Evolutionary conservation across 2,797 vertebrate genomes (phyloP).

Genomic region (Cuniculus paca): DNA sequence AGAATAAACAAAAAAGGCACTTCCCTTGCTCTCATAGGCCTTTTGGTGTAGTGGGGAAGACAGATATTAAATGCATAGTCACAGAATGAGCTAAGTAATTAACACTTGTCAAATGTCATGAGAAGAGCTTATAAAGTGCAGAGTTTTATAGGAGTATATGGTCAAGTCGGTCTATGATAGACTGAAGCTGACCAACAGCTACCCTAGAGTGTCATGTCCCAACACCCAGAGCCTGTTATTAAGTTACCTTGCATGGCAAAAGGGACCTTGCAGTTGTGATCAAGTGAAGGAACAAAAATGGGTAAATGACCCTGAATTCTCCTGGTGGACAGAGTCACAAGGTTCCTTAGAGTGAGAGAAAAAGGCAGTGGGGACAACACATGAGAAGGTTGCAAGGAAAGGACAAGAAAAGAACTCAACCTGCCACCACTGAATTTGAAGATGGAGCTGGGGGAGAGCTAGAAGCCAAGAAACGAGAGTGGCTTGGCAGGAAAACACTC

Average conservation of each 20-base stretch:
- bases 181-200: neutral
- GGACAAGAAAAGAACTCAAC: neutral
- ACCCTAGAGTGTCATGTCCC: neutral
- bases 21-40: neutral
- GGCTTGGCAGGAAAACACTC: neutral
- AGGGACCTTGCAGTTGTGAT: neutral
- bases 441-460: neutral
- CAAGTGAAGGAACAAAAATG: neutral
- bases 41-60: neutral
- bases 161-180: neutral
- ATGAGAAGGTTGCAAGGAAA: neutral
- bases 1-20: neutral
- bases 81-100: neutral
- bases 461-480: neutral
- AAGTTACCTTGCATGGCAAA: neutral
- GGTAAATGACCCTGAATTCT: neutral
- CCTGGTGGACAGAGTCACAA: neutral
- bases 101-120: conserved; percentile 45
- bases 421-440: neutral
- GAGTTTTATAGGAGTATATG: neutral
- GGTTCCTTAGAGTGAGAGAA: neutral
- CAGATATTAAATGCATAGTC: neutral
- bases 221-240: neutral
- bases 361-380: neutral
- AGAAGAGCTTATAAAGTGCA: neutral